Evolutionary conservation across 2,888 invertebrate species (phyloP).

Genomic region (Adelphocoris suturalis): DNA sequence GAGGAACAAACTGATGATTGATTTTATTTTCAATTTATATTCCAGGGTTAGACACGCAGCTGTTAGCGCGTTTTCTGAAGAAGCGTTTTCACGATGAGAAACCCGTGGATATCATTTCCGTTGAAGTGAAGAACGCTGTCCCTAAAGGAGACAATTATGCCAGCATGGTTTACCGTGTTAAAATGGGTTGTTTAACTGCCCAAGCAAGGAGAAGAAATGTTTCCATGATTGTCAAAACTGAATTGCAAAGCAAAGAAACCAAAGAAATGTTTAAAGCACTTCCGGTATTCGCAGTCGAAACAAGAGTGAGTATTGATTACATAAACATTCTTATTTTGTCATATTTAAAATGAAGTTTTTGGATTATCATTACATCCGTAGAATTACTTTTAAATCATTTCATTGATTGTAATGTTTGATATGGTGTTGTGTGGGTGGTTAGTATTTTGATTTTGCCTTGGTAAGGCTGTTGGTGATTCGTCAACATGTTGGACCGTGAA

Average conservation of each 20-base stretch:
- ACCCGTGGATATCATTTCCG: neutral
- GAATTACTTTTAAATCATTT: too few relatives aligned
- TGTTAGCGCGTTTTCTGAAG: neutral
- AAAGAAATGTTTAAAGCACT: neutral
- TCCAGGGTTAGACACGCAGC: conserved; percentile 28
- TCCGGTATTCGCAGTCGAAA: conserved; percentile 38
- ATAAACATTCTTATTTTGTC: too few relatives aligned
- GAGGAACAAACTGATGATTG: too few relatives aligned
- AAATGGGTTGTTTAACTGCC: conserved; percentile 16
- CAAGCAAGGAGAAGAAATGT: neutral
- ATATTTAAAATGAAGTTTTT: too few relatives aligned
- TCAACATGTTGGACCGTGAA: too few relatives aligned
- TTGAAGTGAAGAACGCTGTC: neutral
- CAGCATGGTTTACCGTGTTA: conserved; percentile 27
- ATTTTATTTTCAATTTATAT: too few relatives aligned
- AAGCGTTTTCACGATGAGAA: neutral
- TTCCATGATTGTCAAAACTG: conserved; percentile 27
- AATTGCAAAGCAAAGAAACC: neutral
- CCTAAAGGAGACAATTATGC: conserved; percentile 48
- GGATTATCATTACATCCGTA: too few relatives aligned
- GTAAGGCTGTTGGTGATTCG: too few relatives aligned
- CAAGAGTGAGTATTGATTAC: conserved; percentile 1
- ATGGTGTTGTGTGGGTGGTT: too few relatives aligned
- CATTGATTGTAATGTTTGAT: too few relatives aligned
- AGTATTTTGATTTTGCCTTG: too few relatives aligned